phyloP scores from a whole-genome alignment of 2,797 vertebrate genomes.

The Rhabdophis nuchalis region DNA sequence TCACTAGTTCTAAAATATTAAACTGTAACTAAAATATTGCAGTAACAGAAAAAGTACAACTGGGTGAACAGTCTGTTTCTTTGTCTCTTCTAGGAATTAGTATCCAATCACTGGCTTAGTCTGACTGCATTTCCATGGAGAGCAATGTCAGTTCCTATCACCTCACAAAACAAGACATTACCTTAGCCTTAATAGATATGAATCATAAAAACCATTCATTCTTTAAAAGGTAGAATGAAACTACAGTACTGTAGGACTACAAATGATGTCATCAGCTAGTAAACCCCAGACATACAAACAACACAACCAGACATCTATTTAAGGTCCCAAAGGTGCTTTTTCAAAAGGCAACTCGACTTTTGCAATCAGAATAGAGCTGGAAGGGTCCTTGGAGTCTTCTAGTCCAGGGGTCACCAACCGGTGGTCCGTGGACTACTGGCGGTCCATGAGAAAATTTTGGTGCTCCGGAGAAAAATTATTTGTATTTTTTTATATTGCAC shows the following conservation, averaged over 20 bases:
- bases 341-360: background rate
- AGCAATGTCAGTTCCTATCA: background rate
- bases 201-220: background rate
- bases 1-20: background rate
- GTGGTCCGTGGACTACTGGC: too few species aligned
- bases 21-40: background rate
- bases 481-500: too few species aligned
- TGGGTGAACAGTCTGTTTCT: background rate
- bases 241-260: rapidly evolving
- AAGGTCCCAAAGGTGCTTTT: background rate
- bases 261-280: background rate
- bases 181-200: background rate
- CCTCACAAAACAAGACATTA: background rate
- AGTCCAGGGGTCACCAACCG: background rate
- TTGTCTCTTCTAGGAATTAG: too few species aligned
- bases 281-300: background rate
- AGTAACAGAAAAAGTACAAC: background rate
- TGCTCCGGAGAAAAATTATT: too few species aligned
- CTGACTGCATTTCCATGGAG: background rate
- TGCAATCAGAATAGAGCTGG: background rate
- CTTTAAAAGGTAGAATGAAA: background rate
- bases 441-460: too few species aligned
- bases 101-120: background rate
- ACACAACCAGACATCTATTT: background rate
- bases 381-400: background rate